These are phyloP conservation scores for Lepisosteus osseus DNA, from an alignment of 2,113 vertebrate species.

Conservation along the genomic window DNA sequence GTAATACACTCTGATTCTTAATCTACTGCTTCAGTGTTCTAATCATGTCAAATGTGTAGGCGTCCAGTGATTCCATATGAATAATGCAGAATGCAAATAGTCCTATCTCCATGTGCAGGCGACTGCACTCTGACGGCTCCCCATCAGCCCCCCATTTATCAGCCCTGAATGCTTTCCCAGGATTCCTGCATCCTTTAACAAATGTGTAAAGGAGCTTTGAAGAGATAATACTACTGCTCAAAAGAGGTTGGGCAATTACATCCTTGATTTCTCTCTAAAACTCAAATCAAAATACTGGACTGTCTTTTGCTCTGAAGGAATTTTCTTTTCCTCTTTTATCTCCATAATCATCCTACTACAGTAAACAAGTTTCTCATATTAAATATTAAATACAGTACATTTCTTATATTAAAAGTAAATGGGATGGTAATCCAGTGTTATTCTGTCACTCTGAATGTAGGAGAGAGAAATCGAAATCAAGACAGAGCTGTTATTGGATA, in stretches of 20 bases:
- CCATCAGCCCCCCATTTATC: conserved; percentile 55
- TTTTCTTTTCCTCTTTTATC: too few species aligned
- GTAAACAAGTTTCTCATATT: too few species aligned
- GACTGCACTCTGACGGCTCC: conserved; percentile 47
- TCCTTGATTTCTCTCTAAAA: not conserved
- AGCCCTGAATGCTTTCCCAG: conserved; percentile 49
- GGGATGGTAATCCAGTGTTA: too few species aligned
- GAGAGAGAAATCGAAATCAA: too few species aligned
- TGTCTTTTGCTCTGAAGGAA: too few species aligned
- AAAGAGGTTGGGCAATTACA: not conserved
- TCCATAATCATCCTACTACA: too few species aligned
- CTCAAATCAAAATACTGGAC: too few species aligned
- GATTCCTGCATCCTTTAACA: conserved; percentile 10
- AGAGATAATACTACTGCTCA: not conserved
- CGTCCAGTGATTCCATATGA: conserved; percentile 39
- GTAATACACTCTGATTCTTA: conserved; percentile 46
- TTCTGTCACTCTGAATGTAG: too few species aligned
- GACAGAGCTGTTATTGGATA: too few species aligned
- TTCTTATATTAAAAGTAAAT: too few species aligned
- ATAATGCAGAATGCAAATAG: conserved; percentile 53
- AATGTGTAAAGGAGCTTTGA: not conserved
- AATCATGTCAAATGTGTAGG: conserved; percentile 54
- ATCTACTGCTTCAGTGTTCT: conserved; percentile 42
- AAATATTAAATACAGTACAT: too few species aligned
- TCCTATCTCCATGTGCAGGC: conserved; percentile 47